These are phyloP conservation scores for Telmatochromis brachygnathus DNA, from an alignment of 2,113 vertebrate genomes.

Conservation along the genomic window DNA sequence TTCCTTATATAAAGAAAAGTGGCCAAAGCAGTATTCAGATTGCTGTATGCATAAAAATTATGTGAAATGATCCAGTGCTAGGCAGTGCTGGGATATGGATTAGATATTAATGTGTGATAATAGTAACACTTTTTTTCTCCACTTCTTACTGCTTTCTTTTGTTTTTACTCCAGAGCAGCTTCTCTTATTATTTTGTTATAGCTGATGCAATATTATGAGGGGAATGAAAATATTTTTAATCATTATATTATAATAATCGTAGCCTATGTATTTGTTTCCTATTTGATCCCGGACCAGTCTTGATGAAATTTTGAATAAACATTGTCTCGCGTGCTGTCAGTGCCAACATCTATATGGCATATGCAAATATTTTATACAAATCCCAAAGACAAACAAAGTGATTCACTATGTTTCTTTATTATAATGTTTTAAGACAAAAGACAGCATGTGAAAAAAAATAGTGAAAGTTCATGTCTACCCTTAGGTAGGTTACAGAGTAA, in stretches of 20 bases:
- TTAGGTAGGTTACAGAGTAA: not conserved
- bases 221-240: not conserved
- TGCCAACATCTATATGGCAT: not conserved
- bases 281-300: not conserved
- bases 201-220: not conserved
- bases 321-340: not conserved
- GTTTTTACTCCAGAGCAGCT: not conserved
- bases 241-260: accelerated
- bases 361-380: not conserved
- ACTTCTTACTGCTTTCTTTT: not conserved
- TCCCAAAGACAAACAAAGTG: not conserved
- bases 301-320: not conserved
- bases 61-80: not conserved
- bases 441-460: not conserved
- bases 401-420: not conserved
- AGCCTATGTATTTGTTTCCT: not conserved
- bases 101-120: not conserved
- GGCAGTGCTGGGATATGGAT: not conserved
- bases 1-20: not conserved
- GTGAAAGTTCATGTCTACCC: not conserved
- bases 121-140: not conserved
- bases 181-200: not conserved
- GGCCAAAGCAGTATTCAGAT: not conserved
- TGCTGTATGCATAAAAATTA: not conserved
- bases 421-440: not conserved